Evolutionary conservation across 2,888 invertebrate species (phyloP).

Genomic region (Laspeyria flexula): DNA sequence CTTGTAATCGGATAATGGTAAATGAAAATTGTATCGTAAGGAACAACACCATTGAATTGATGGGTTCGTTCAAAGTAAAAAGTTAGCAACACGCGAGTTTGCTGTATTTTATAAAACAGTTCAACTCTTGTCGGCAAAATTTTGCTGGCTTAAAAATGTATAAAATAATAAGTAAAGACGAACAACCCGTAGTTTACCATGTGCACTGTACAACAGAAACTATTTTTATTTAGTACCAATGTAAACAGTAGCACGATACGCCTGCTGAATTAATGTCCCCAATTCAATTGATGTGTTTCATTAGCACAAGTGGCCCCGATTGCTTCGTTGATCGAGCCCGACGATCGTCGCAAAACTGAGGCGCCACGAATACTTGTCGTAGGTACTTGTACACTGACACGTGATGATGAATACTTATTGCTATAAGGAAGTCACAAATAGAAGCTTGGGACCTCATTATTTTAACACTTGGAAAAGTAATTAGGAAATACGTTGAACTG

Average conservation of each 20-base stretch:
- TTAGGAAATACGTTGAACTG: no score
- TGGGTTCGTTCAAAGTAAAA: no score
- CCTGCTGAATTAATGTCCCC: slow-evolving; percentile 82
- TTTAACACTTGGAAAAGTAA: background rate
- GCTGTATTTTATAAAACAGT: no score
- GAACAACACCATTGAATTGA: no score
- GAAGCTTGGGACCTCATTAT: background rate
- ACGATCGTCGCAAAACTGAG: slow-evolving; percentile 66
- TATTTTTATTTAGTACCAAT: slow-evolving; percentile 60
- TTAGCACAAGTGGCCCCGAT: slow-evolving; percentile 86
- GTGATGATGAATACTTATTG: slow-evolving; percentile 45
- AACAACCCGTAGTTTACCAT: slow-evolving; percentile 24
- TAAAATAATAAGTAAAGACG: background rate
- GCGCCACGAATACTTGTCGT: slow-evolving; percentile 50
- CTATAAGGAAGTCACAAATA: slow-evolving; percentile 40
- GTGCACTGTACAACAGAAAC: slow-evolving; percentile 28
- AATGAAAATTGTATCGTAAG: no score
- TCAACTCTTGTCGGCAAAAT: background rate
- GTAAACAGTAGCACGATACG: slow-evolving; percentile 71
- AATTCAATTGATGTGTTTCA: slow-evolving; percentile 86
- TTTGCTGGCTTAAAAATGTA: background rate
- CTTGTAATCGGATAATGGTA: no score
- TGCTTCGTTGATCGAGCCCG: slow-evolving; percentile 79
- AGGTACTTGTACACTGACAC: slow-evolving; percentile 19
- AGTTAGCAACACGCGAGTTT: no score